Evolutionary conservation across 2,888 invertebrate species (phyloP).

Genomic region (Polydrusus cervinus): DNA sequence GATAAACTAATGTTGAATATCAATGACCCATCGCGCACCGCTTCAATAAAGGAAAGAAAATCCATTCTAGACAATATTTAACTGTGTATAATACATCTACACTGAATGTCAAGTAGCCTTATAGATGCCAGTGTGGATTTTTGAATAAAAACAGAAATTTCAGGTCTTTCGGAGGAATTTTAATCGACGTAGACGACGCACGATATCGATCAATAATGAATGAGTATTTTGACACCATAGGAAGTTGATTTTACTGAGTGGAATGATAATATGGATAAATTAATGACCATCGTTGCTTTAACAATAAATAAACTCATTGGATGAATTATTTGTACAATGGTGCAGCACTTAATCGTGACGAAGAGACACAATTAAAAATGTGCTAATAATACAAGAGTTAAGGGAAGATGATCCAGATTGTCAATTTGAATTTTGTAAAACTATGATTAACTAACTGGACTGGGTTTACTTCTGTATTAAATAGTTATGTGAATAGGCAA

Average conservation of each 20-base stretch:
- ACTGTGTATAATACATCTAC: conserved; percentile 2
- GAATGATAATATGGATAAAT: neutral
- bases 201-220: conserved; percentile 8
- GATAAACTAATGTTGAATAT: conserved; percentile 1
- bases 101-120: neutral
- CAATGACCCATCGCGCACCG: neutral
- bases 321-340: too few relatives aligned
- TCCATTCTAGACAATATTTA: conserved; percentile 13
- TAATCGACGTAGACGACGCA: neutral
- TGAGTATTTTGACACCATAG: conserved; percentile 1
- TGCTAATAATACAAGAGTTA: too few relatives aligned
- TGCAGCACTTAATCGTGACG: too few relatives aligned
- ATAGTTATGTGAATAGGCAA: too few relatives aligned
- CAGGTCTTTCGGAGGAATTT: conserved; percentile 2
- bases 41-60: neutral
- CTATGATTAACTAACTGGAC: too few relatives aligned
- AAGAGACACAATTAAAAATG: too few relatives aligned
- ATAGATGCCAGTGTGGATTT: neutral
- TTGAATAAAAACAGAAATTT: conserved; percentile 11
- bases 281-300: too few relatives aligned
- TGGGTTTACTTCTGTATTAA: too few relatives aligned
- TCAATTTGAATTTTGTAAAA: too few relatives aligned
- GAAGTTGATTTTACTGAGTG: neutral
- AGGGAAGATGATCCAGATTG: too few relatives aligned
- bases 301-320: too few relatives aligned